A percentile compares a stretch with the other conserved stretches of the same genome.
Conservation (phyloP, 92 coral and sea anemone species). For the Palythoa caribaeorum region DNA sequence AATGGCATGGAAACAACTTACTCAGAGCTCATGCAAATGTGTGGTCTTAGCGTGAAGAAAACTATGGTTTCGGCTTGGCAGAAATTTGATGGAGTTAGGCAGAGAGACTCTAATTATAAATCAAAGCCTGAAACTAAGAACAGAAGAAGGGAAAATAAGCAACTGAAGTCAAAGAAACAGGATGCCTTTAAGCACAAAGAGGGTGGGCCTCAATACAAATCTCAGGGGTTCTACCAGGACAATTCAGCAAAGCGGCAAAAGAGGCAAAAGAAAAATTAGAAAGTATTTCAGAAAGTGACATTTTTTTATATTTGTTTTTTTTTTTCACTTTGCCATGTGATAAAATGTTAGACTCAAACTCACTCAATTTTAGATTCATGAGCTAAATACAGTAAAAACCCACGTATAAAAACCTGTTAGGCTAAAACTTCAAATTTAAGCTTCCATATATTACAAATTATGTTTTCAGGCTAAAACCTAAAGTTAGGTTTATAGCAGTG, state of each 20-base stretch:
- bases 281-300: background rate
- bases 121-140: constrained; percentile 10
- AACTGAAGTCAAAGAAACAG: constrained; percentile 50
- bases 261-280: background rate
- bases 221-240: constrained; percentile 49
- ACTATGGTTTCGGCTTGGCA: constrained; percentile 43
- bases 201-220: constrained; percentile 54
- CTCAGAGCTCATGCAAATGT: constrained; percentile 31
- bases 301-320: background rate
- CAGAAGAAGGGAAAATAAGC: constrained; percentile 33
- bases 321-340: background rate
- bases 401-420: background rate
- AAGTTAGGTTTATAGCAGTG: too few species aligned
- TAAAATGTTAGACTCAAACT: background rate
- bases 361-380: background rate
- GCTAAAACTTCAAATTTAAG: background rate
- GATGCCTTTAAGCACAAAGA: constrained; percentile 60
- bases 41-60: constrained; percentile 22
- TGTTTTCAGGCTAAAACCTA: too few species aligned
- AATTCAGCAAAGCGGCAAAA: background rate
- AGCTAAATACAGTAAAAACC: background rate
- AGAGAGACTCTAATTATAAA: constrained; percentile 24
- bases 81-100: constrained; percentile 45
- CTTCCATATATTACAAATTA: too few species aligned
- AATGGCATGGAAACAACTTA: constrained; percentile 46